A percentile compares a stretch with the other conserved stretches of the same genome.
Conservation (phyloP, 2,888 invertebrate species). For the Dynastes hyllus region DNA sequence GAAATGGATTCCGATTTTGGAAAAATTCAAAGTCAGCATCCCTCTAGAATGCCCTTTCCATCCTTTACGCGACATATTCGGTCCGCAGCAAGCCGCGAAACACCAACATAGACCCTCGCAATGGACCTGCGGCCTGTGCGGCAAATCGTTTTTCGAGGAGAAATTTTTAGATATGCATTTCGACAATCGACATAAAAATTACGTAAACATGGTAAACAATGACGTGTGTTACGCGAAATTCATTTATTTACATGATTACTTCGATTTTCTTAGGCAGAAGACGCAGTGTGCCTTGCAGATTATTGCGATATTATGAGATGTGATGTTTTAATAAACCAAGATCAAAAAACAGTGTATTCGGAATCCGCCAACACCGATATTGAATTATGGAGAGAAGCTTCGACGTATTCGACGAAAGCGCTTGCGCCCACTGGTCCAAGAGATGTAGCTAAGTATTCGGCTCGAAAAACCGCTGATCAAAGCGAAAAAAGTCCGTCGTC, state of each 20-base stretch:
- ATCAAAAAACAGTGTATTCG: constrained; percentile 78
- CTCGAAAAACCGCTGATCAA: constrained; percentile 61
- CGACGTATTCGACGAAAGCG: constrained; percentile 79
- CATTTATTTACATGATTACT: not conserved
- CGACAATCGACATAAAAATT: constrained; percentile 89
- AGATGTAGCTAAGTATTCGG: constrained; percentile 69
- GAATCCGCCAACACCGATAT: constrained; percentile 83
- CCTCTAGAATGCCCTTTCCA: constrained; percentile 94
- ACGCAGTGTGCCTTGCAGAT: constrained; percentile 93
- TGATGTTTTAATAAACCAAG: constrained; percentile 87
- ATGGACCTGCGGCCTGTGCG: constrained; percentile 94
- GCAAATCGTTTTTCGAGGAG: constrained; percentile 93
- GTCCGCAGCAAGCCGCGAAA: constrained; percentile 90
- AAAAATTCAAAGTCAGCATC: constrained; percentile 89
- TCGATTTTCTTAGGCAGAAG: constrained; percentile 81
- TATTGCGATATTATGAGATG: constrained; percentile 98
- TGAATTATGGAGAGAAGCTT: constrained; percentile 88
- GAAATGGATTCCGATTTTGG: constrained; percentile 93
- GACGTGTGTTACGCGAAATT: not conserved
- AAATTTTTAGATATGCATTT: constrained; percentile 90
- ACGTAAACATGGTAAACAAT: constrained; percentile 83
- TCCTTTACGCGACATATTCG: constrained; percentile 89
- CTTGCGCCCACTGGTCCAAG: constrained; percentile 71
- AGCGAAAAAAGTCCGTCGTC: constrained; percentile 53
- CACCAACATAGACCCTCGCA: constrained; percentile 89